Base-by-base conservation (phyloP, 2,888 invertebrate species). In the Drosophila helvetica region DNA sequence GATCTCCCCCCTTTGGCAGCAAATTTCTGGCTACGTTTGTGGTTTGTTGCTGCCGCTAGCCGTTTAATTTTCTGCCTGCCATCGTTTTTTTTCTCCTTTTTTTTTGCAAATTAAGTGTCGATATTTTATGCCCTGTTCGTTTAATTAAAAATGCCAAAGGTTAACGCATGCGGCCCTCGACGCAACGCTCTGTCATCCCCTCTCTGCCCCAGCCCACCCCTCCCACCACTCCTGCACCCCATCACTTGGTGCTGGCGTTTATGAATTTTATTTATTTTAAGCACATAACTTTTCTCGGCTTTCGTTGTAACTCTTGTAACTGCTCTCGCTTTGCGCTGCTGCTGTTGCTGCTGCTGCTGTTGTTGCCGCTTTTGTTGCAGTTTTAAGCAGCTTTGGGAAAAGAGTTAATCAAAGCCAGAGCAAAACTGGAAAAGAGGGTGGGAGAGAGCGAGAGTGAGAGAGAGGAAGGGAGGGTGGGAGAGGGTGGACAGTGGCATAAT, bases 61-160 rank as follows among this genome's bases (percentile, higher is more conserved):
- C 38, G 38, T 15, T 38, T 48, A 25, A 22, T 48, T 25, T 25
- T 22, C 25, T n/a, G 5, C 25, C 25, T 48, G 9, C 4, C 19
- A 46, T 69, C 53, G 1, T 38, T 53, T 51, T 27, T 55, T 45
- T 56, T 78, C 63, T 56, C 74, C 69, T 63, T 59, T 56, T 71
- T 76, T 68, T 73, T 84, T 72, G 80, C 88, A 83, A 85, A 83
- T 88, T 83, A 83, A 86, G 88, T 86, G 88, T 87, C 84, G 84
- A 85, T 85, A 85, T 85, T 87, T 85, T 83, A 85, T 88, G 84
- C 81, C 78, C 75, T 88, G 84, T 79, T 79, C 81, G 79, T 77
- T 88, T 88, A 88, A 85, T 88, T 88, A 88, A 88, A 85, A 85
- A 85, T 85, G 88, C 84, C 84, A 85, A 88, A 85, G 85, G 85